phyloP scores from a whole-genome alignment of 2,113 vertebrate genomes.

The Platichthys flesus region DNA sequence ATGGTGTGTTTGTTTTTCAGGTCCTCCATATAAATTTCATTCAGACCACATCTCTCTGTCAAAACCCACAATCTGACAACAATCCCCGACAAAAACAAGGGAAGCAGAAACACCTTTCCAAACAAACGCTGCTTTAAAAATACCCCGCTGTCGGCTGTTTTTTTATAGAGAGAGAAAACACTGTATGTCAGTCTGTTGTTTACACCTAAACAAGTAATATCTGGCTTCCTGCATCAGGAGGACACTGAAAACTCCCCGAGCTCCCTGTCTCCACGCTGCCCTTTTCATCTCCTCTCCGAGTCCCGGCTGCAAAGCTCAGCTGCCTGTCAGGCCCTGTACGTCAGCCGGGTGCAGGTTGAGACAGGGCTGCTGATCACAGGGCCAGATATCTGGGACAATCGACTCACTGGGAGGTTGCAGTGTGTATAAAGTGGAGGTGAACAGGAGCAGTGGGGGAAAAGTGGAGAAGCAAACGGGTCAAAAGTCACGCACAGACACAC shows the following conservation, averaged over 20 bases:
- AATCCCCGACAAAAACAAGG: not conserved
- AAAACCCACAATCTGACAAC: slow-evolving; percentile 12
- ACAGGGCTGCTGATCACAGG: slow-evolving; percentile 61
- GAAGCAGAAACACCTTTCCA: slow-evolving; percentile 7
- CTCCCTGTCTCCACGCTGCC: slow-evolving; percentile 30
- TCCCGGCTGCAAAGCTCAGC: slow-evolving; percentile 31
- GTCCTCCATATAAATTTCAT: slow-evolving; percentile 3
- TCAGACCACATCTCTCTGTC: slow-evolving; percentile 9
- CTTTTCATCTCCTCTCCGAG: slow-evolving; percentile 29
- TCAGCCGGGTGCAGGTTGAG: slow-evolving; percentile 53
- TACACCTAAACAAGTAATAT: slow-evolving; percentile 32
- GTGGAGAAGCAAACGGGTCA: slow-evolving; percentile 2
- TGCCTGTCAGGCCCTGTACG: slow-evolving; percentile 40
- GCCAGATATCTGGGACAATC: slow-evolving; percentile 64
- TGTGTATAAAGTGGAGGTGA: not conserved
- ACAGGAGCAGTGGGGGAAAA: not conserved
- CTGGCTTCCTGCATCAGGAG: slow-evolving; percentile 12
- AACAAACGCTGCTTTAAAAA: slow-evolving; percentile 5
- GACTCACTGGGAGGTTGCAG: slow-evolving; percentile 32
- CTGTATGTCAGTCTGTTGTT: slow-evolving; percentile 18
- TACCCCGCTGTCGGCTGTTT: not conserved
- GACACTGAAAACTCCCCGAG: slow-evolving; percentile 9
- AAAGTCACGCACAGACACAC: not conserved
- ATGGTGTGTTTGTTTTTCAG: not conserved
- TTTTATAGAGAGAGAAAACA: slow-evolving; percentile 8